Base-by-base conservation (phyloP, 2,113 vertebrate genomes). In the Phylloscopus trochiloides region DNA sequence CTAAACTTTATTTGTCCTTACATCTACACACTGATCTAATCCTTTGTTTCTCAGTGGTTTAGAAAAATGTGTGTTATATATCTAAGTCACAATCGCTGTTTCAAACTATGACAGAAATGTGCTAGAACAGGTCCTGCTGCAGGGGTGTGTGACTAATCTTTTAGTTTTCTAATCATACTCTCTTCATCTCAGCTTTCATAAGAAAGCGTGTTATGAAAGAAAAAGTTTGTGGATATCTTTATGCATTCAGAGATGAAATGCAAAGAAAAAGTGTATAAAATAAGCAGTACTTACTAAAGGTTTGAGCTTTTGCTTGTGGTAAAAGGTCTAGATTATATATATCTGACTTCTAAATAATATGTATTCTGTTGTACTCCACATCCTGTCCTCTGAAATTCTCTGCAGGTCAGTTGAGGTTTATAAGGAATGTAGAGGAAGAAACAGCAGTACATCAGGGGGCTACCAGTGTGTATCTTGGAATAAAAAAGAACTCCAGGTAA, bases 51-150 rank as follows among this genome's bases (percentile, higher is more conserved):
- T 81, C 52, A 51, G 14, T 21, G 42, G 32, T 54, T 93, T 66
- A 88, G 84, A 73, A 88, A 94, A 79, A 85, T 13, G 29, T 58
- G 50, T 34, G 42, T 47, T 70, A 58, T 42, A 12, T 72, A 54
- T 74, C 61, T 65, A 25, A 47, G 42, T 86, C 3, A 15, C 74
- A 88, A 62, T 78, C n/a, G 22, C n/a, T 43, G 36, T 70, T 91
- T 95, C 85, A 83, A 91, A 73, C 66, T 82, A 96, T 73, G 91
- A 88, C 36, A 90, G 71, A 96, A 95, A 96, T 96, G 95, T 93
- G 95, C 91, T 85, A 91, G 66, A 94, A 96, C 94, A 91, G 87
- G 96, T 94, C 90, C 52, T 91, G 86, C 89, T 95, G 77, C 89
- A 95, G 84, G 76, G 65, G 52, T 5, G 19, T 72, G 58, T 96